Conservation (phyloP, 2,888 invertebrate species). For the Taphrorychus bicolor region DNA sequence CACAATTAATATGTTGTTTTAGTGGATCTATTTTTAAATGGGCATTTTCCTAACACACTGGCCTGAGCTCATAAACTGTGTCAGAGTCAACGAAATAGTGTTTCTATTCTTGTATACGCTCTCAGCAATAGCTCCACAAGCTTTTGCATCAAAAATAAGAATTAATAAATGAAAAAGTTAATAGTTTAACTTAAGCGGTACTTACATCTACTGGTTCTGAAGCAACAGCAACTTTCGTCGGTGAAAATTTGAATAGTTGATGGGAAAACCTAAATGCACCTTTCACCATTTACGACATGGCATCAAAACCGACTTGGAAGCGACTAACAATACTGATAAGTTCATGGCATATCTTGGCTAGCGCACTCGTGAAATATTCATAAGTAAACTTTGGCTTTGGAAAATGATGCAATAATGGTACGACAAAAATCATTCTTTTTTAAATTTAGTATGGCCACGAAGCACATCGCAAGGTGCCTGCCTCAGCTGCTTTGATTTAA, state of each 20-base stretch:
- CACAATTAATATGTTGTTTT: no score
- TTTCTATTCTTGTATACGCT: no score
- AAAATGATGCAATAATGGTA: conserved; percentile 29
- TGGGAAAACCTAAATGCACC: not conserved
- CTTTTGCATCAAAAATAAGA: no score
- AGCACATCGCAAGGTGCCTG: not conserved
- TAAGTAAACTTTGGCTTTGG: conserved; percentile 9
- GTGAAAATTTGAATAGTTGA: not conserved
- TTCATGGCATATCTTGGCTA: conserved; percentile 1
- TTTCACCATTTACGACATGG: not conserved
- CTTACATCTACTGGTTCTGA: not conserved
- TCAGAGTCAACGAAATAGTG: no score
- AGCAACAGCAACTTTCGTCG: not conserved
- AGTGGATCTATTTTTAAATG: no score
- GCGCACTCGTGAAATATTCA: conserved; percentile 8
- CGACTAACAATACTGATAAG: conserved; percentile 5
- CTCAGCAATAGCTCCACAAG: no score
- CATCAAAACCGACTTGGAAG: not conserved
- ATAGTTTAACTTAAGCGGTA: no score
- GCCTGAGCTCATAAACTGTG: no score
- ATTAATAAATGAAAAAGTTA: no score
- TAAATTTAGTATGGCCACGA: conserved; percentile 1
- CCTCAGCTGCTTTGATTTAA: not conserved
- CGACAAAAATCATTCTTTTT: conserved; percentile 22
- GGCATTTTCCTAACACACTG: no score